These are phyloP conservation scores for Megaceryle alcyon DNA, from an alignment of 2,797 vertebrate genomes.

Conservation along the genomic window DNA sequence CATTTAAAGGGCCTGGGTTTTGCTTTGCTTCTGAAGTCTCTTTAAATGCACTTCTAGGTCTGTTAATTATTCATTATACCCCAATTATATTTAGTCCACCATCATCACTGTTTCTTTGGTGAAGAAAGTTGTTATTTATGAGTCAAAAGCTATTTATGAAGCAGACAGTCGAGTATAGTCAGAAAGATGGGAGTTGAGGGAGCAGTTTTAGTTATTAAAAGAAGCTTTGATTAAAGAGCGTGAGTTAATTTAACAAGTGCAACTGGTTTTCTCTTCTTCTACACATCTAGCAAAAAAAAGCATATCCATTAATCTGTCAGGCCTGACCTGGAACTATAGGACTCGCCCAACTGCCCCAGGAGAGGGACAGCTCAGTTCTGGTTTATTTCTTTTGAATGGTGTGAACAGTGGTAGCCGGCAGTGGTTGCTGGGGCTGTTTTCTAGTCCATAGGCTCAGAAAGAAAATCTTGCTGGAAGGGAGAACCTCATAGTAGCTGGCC, in stretches of 20 bases:
- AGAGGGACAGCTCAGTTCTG: not conserved
- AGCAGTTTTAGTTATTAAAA: slow-evolving; percentile 15
- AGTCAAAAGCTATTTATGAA: slow-evolving; percentile 45
- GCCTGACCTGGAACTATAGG: not conserved
- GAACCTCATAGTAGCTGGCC: not conserved
- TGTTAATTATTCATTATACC: slow-evolving; percentile 21
- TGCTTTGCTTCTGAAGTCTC: not conserved
- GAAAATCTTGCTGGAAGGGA: not conserved
- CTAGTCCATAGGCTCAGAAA: not conserved
- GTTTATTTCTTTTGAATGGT: not conserved
- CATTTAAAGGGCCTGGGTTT: not conserved
- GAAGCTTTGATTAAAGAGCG: slow-evolving; percentile 42
- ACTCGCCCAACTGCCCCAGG: not conserved
- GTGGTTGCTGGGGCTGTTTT: not conserved
- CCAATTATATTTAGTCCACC: slow-evolving; percentile 3
- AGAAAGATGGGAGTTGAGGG: not conserved
- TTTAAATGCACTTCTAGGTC: not conserved
- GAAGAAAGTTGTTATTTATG: slow-evolving; percentile 16
- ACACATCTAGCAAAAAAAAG: not conserved
- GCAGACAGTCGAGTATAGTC: slow-evolving; percentile 8
- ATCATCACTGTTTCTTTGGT: not conserved
- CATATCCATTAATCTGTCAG: not conserved
- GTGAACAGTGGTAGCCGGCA: not conserved
- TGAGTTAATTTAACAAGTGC: slow-evolving; percentile 16
- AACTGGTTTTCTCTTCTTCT: not conserved